These are phyloP conservation scores for Hepsetus odoe DNA, from an alignment of 2,113 vertebrate species.

Conservation along the genomic window DNA sequence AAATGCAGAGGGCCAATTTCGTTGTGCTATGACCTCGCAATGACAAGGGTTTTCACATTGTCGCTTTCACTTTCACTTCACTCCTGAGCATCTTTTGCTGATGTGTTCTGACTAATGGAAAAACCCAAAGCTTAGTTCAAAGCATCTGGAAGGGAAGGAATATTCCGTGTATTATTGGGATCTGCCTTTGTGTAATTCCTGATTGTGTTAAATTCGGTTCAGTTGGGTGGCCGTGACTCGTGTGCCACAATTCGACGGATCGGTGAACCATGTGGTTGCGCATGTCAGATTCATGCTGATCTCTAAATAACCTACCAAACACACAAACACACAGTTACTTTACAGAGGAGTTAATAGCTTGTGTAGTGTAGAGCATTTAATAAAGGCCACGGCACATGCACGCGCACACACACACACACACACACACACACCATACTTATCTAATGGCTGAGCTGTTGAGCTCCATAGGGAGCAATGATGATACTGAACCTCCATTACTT, in stretches of 20 bases:
- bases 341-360: conserved; percentile 34
- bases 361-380: conserved; percentile 37
- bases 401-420: conserved; percentile 16
- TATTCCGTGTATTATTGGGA: not conserved
- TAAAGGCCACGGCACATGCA: conserved; percentile 19
- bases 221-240: not conserved
- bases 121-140: not conserved
- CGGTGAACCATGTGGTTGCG: not conserved
- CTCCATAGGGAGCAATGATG: conserved; percentile 37
- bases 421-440: conserved; percentile 33
- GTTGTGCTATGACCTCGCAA: too few relatives aligned
- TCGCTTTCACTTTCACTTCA: too few relatives aligned
- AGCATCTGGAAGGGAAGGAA: not conserved
- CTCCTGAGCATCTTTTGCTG: not conserved
- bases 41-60: too few relatives aligned
- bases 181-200: not conserved
- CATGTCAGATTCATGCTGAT: conserved; percentile 18
- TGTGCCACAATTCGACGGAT: not conserved
- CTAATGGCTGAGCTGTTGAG: conserved; percentile 29
- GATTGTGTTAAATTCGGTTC: not conserved
- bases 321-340: conserved; percentile 11
- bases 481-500: conserved; percentile 49
- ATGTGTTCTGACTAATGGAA: not conserved
- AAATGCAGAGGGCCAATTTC: too few relatives aligned
- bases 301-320: conserved; percentile 23